phyloP scores from a whole-genome alignment of 2,888 invertebrate genomes.

The Augochlorella aurata region DNA sequence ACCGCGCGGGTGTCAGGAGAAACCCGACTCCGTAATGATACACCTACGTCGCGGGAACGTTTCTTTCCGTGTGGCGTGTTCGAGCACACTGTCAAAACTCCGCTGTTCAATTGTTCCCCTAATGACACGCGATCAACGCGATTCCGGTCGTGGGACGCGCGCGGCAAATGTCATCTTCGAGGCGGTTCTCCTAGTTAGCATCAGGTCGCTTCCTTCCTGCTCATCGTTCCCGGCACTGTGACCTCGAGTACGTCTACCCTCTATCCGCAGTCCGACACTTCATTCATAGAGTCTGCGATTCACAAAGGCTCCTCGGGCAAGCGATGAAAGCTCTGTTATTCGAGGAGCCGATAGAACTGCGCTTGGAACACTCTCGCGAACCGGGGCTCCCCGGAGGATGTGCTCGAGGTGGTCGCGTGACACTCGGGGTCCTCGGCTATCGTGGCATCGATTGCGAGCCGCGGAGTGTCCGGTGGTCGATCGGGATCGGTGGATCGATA shows the following conservation, averaged over 20 bases:
- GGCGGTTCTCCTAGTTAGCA: neutral
- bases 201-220: constrained; percentile 14
- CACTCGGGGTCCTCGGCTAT: neutral
- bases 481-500: neutral
- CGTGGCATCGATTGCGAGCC: neutral
- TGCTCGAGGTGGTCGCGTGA: no score
- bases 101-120: constrained; percentile 31
- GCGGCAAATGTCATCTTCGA: constrained; percentile 34
- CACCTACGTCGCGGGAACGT: constrained; percentile 52
- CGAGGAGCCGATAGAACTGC: neutral
- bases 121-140: constrained; percentile 36
- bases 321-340: no score
- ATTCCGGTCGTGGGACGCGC: constrained; percentile 26
- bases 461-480: neutral
- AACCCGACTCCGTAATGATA: constrained; percentile 47
- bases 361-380: neutral
- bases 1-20: constrained; percentile 37
- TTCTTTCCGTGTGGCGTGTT: constrained; percentile 25
- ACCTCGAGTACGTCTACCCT: neutral
- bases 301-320: neutral
- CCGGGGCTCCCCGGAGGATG: no score
- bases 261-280: neutral
- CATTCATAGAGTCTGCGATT: neutral
- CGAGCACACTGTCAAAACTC: constrained; percentile 7
- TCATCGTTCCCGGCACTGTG: constrained; percentile 4